phyloP scores from a whole-genome alignment of 2,113 vertebrate genomes.

The Chinchilla lanigera region DNA sequence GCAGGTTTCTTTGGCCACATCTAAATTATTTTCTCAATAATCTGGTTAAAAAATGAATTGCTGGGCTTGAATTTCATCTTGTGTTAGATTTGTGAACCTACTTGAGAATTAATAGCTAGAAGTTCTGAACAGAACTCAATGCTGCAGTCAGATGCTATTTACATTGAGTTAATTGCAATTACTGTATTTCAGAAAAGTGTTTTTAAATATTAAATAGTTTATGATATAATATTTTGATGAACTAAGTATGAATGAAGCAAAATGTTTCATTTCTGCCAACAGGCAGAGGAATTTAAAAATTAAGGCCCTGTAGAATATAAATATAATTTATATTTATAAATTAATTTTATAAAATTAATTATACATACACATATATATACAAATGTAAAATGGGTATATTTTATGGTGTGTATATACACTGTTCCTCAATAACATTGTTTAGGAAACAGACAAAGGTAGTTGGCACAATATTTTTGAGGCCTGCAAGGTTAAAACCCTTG shows the following conservation, averaged over 20 bases:
- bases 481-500: neutral
- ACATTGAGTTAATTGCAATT: slow-evolving; percentile 3
- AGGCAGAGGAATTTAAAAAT: slow-evolving; percentile 29
- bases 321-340: too few species aligned
- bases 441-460: neutral
- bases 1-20: slow-evolving; percentile 4
- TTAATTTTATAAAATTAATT: too few species aligned
- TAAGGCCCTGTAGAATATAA: neutral
- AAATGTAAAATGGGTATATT: neutral
- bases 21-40: slow-evolving; percentile 34
- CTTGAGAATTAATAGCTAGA: neutral
- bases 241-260: slow-evolving; percentile 48
- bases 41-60: neutral
- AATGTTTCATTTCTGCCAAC: slow-evolving; percentile 5
- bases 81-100: neutral
- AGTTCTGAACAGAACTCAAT: neutral
- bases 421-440: neutral
- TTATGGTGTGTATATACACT: neutral
- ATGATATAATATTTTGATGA: slow-evolving; percentile 25
- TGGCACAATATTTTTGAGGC: slow-evolving; percentile 9
- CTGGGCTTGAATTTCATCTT: neutral
- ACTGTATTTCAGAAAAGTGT: slow-evolving; percentile 27
- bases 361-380: too few species aligned
- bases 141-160: neutral
- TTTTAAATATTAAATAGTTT: slow-evolving; percentile 31